These are phyloP conservation scores for Barbus barbus DNA, from an alignment of 2,113 vertebrate genomes.

Conservation along the genomic window DNA sequence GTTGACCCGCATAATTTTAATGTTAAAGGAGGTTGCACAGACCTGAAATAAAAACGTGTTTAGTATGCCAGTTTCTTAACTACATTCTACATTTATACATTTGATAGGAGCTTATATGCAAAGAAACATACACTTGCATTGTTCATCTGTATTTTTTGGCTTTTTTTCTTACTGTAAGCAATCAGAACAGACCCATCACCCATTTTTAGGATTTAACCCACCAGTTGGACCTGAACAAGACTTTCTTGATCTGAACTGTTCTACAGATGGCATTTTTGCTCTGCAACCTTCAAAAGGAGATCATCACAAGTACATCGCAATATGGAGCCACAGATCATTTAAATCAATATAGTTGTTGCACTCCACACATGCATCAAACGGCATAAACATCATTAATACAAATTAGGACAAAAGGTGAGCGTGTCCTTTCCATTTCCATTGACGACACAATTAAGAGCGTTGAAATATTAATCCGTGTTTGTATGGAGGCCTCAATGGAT, in stretches of 20 bases:
- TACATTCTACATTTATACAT: not conserved
- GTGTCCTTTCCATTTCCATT: conserved; percentile 44
- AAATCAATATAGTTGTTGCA: conserved; percentile 24
- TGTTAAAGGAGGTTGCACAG: not conserved
- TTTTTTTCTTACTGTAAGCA: not conserved
- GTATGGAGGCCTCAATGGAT: conserved; percentile 40
- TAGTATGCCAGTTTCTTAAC: not conserved
- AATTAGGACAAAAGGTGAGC: conserved; percentile 35
- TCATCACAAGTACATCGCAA: not conserved
- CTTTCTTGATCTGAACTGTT: not conserved
- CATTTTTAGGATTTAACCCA: not conserved
- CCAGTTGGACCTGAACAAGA: not conserved
- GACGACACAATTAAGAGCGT: conserved; percentile 47
- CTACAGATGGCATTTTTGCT: not conserved
- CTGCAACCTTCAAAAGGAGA: not conserved
- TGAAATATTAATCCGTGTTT: conserved; percentile 56
- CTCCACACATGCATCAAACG: conserved; percentile 13
- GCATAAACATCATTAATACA: conserved; percentile 46
- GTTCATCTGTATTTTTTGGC: not conserved
- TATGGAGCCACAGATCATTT: not conserved
- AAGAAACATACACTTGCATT: not conserved
- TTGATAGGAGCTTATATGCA: not conserved
- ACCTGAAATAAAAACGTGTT: not conserved
- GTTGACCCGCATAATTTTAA: not conserved
- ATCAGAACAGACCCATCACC: not conserved